phyloP scores from a whole-genome alignment of 2,797 vertebrate species.

The Pangasius krempfi region DNA sequence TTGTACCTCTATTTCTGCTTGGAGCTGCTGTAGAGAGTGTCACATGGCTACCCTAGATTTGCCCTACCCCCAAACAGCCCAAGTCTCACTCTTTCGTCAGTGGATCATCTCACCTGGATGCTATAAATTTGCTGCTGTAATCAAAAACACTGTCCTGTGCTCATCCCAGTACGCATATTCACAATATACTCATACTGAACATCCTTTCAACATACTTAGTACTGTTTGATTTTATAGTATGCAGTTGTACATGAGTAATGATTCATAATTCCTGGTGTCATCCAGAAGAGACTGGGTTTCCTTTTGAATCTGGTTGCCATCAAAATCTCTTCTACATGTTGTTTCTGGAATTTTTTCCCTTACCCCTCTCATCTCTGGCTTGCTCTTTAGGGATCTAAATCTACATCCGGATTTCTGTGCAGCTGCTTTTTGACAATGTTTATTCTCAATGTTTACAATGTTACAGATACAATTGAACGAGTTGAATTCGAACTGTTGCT shows the following conservation, averaged over 20 bases:
- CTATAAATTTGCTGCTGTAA: not conserved
- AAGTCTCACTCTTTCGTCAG: not conserved
- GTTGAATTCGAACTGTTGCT: not conserved
- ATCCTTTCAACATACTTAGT: not conserved
- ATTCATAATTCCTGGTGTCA: not conserved
- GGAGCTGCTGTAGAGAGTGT: not conserved
- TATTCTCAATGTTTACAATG: not conserved
- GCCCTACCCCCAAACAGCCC: not conserved
- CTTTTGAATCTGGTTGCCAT: not conserved
- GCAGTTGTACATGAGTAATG: not conserved
- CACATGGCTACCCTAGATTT: not conserved
- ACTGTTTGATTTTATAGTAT: not conserved
- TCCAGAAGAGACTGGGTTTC: not conserved
- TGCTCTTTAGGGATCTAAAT: slow-evolving; percentile 7
- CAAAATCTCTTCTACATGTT: not conserved
- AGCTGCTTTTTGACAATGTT: not conserved
- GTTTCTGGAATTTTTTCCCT: not conserved
- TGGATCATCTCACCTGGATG: not conserved
- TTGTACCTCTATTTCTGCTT: not conserved
- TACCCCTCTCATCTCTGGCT: not conserved
- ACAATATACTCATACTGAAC: not conserved
- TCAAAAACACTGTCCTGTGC: not conserved
- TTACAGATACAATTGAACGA: not conserved
- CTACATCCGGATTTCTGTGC: not conserved
- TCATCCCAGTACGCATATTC: not conserved